Evolutionary conservation across 2,888 invertebrate species (phyloP).

Genomic region (Oscheius onirici): DNA sequence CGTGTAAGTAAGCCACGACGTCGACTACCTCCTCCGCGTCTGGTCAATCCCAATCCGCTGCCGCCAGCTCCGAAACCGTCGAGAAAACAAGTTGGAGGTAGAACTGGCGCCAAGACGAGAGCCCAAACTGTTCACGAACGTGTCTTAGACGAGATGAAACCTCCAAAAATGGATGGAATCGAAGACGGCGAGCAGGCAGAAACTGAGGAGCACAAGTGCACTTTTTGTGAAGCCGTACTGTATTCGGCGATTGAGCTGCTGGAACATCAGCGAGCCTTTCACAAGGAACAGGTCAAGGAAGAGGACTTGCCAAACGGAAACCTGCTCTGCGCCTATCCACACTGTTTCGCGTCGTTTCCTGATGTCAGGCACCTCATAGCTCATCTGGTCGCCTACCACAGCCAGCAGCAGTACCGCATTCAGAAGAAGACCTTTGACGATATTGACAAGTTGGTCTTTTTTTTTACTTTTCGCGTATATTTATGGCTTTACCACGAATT

Average conservation of each 20-base stretch:
- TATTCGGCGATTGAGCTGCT: conserved; percentile 17
- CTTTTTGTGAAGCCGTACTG: conserved; percentile 4
- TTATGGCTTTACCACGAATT: too few species aligned
- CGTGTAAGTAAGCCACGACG: neutral
- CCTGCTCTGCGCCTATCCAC: conserved; percentile 31
- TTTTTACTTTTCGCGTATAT: too few species aligned
- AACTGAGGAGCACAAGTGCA: conserved; percentile 14
- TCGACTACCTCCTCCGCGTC: conserved; percentile 5
- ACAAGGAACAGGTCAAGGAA: conserved; percentile 22
- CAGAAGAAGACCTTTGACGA: conserved; percentile 20
- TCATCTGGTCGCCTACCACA: conserved; percentile 34
- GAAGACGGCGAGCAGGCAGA: conserved; percentile 40
- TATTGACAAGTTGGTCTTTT: conserved; percentile 19
- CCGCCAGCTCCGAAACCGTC: neutral
- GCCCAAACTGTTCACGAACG: neutral
- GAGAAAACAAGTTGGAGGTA: neutral
- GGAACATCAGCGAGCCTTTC: conserved; percentile 29
- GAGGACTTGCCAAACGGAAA: conserved; percentile 9
- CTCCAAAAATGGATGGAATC: conserved; percentile 19
- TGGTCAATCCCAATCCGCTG: neutral
- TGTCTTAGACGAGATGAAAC: neutral
- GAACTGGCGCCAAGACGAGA: conserved; percentile 1
- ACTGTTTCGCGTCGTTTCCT: conserved; percentile 28
- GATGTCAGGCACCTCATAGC: conserved; percentile 31
- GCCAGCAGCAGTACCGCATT: conserved; percentile 33